Conservation (phyloP, 2,113 vertebrate genomes). For the Morone chrysops region DNA sequence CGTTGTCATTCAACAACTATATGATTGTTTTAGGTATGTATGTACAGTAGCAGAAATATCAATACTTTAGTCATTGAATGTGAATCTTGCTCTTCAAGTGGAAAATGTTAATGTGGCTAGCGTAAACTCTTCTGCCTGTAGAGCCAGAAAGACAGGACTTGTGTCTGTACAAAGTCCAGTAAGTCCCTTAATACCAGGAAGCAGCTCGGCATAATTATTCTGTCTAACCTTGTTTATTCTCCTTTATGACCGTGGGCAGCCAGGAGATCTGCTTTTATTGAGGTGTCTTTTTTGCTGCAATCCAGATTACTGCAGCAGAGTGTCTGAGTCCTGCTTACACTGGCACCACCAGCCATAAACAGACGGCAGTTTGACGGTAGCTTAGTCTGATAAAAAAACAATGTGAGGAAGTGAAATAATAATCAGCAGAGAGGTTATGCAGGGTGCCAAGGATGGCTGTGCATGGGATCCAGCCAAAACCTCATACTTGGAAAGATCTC, state of each 20-base stretch:
- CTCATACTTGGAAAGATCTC: slow-evolving; percentile 22
- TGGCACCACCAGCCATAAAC: slow-evolving; percentile 76
- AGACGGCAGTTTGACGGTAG: slow-evolving; percentile 56
- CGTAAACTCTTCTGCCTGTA: slow-evolving; percentile 23
- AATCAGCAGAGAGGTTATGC: slow-evolving; percentile 64
- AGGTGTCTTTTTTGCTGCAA: slow-evolving; percentile 63
- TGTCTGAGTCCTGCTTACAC: slow-evolving; percentile 68
- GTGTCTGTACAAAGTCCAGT: slow-evolving; percentile 52
- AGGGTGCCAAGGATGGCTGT: slow-evolving; percentile 37
- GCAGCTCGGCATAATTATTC: slow-evolving; percentile 70
- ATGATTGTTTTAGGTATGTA: neutral
- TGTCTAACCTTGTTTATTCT: slow-evolving; percentile 76
- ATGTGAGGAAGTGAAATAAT: slow-evolving; percentile 68
- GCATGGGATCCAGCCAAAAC: slow-evolving; percentile 24
- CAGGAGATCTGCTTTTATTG: slow-evolving; percentile 79
- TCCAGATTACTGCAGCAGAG: slow-evolving; percentile 69
- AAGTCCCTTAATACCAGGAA: slow-evolving; percentile 74
- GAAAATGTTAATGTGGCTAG: neutral
- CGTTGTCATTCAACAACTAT: neutral
- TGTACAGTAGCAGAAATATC: slow-evolving; percentile 4
- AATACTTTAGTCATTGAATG: slow-evolving; percentile 18
- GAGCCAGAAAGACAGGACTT: slow-evolving; percentile 28
- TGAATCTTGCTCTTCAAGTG: slow-evolving; percentile 17
- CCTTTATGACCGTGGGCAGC: slow-evolving; percentile 70
- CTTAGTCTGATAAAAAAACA: slow-evolving; percentile 65